Evolutionary conservation across 1,140 invertebrate genomes (phyloP).

Genomic region (Nylanderia fulva): DNA sequence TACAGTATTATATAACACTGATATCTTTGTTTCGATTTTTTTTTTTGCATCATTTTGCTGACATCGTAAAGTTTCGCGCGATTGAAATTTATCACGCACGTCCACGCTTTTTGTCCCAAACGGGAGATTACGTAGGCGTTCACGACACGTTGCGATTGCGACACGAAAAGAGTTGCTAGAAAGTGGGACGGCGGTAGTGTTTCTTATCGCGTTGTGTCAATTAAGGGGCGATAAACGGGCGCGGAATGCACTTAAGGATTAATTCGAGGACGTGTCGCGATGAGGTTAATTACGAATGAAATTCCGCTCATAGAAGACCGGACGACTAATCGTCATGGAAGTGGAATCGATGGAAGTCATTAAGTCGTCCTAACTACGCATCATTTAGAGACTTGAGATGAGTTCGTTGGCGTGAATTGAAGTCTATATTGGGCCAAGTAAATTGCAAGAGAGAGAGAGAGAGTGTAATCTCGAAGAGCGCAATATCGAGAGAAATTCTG

Average conservation of each 20-base stretch:
- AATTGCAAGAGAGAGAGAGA: neutral
- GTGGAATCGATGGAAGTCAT: slow-evolving; percentile 5
- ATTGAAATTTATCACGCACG: neutral
- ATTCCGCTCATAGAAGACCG: neutral
- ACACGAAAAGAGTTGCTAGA: slow-evolving; percentile 3
- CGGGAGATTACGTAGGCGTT: slow-evolving; percentile 15
- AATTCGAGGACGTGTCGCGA: slow-evolving; percentile 1
- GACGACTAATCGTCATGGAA: neutral
- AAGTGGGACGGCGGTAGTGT: slow-evolving; percentile 29
- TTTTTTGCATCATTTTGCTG: neutral
- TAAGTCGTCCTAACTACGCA: neutral
- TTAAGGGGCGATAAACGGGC: slow-evolving; percentile 31
- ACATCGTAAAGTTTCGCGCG: neutral
- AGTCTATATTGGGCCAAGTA: slow-evolving; percentile 3
- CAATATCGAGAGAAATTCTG: neutral
- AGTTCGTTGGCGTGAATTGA: slow-evolving; percentile 16
- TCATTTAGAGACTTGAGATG: neutral
- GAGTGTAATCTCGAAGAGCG: neutral
- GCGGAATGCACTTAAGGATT: slow-evolving; percentile 38
- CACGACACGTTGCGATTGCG: slow-evolving; percentile 1
- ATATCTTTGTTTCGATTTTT: neutral
- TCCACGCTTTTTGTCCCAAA: neutral
- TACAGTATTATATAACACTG: neutral
- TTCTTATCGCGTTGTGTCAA: slow-evolving; percentile 25
- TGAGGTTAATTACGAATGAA: slow-evolving; percentile 28